Conservation (phyloP, 2,797 vertebrate genomes). For the Scyliorhinus canicula region DNA sequence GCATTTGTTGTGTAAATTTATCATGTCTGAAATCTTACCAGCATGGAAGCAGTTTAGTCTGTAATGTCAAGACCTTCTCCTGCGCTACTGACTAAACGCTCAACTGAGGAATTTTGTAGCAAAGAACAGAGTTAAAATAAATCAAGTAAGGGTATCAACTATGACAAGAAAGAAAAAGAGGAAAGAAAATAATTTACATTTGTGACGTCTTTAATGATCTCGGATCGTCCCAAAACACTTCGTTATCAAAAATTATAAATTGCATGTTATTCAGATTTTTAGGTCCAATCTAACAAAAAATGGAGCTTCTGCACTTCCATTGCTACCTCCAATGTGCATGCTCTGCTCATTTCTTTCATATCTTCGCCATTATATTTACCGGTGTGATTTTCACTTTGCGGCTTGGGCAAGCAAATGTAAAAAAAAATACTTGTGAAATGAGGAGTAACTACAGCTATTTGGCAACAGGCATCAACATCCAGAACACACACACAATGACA, state of each 20-base stretch:
- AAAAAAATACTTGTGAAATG: background rate
- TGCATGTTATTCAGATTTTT: too few relatives aligned
- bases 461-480: too few relatives aligned
- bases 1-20: constrained; percentile 6
- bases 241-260: too few relatives aligned
- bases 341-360: too few relatives aligned
- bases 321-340: too few relatives aligned
- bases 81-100: background rate
- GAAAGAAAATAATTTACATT: background rate
- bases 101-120: background rate
- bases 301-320: too few relatives aligned
- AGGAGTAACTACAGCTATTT: background rate
- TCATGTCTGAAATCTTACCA: background rate
- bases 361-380: too few relatives aligned
- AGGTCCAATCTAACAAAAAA: too few relatives aligned
- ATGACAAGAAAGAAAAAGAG: background rate
- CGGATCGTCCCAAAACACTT: background rate
- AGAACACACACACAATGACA: background rate
- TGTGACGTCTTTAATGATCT: background rate
- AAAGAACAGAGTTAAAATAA: background rate
- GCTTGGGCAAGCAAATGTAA: too few relatives aligned
- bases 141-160: background rate
- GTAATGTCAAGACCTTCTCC: background rate
- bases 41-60: background rate
- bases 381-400: too few relatives aligned